Conservation (phyloP, 53 echinoderm and acorn worm species). For the Hippasteria phrygiana region DNA sequence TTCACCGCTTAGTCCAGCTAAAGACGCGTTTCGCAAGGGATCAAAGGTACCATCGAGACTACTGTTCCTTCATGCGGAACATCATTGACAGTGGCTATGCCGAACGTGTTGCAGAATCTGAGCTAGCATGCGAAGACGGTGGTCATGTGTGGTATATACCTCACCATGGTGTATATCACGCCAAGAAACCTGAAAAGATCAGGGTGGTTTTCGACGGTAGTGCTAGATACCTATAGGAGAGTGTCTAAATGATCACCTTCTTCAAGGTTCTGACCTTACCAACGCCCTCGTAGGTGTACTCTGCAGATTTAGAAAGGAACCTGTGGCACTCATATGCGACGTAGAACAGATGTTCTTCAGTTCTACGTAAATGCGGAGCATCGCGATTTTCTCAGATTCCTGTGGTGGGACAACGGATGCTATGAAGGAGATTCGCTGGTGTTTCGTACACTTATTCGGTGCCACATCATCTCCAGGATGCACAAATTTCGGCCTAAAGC, state of each 20-base stretch:
- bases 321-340: slow-evolving; percentile 66
- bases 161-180: slow-evolving; percentile 67
- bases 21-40: slow-evolving; percentile 44
- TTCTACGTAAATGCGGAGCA: slow-evolving; percentile 51
- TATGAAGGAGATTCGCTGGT: slow-evolving; percentile 17
- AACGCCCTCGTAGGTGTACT: slow-evolving; percentile 55
- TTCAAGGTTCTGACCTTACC: slow-evolving; percentile 57
- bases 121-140: background rate
- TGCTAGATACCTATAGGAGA: slow-evolving; percentile 16
- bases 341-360: slow-evolving; percentile 66
- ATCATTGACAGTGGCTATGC: slow-evolving; percentile 48
- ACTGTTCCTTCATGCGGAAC: slow-evolving; percentile 34
- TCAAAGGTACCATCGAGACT: slow-evolving; percentile 49
- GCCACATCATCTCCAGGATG: slow-evolving; percentile 76
- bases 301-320: slow-evolving; percentile 62
- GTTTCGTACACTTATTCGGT: slow-evolving; percentile 73
- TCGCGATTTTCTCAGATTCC: slow-evolving; percentile 71
- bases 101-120: slow-evolving; percentile 57
- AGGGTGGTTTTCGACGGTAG: slow-evolving; percentile 53
- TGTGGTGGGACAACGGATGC: slow-evolving; percentile 78
- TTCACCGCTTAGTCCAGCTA: slow-evolving; percentile 24
- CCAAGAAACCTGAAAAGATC: slow-evolving; percentile 55
- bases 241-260: slow-evolving; percentile 42
- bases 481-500: slow-evolving; percentile 69
- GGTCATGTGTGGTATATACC: slow-evolving; percentile 71